Conservation (phyloP, 2,888 invertebrate genomes). For the Leptinotarsa juncta region DNA sequence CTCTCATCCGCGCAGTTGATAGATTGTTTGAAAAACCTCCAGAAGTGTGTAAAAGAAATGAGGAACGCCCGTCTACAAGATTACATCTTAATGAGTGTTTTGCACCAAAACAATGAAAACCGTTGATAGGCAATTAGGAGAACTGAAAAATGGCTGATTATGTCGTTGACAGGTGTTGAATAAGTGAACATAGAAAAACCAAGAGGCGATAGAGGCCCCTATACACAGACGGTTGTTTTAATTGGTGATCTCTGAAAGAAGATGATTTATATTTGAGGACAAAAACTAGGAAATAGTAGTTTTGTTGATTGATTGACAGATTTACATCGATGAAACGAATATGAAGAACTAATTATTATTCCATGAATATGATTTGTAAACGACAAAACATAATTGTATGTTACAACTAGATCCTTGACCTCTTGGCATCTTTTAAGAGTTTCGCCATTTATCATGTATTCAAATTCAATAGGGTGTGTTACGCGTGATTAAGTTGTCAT, state of each 20-base stretch:
- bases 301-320: too few species aligned
- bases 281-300: too few species aligned
- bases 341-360: too few species aligned
- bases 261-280: too few species aligned
- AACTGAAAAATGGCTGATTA: neutral
- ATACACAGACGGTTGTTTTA: neutral
- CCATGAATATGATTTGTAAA: too few species aligned
- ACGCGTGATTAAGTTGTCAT: too few species aligned
- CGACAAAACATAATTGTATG: too few species aligned
- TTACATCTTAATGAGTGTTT: constrained; percentile 11
- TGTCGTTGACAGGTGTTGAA: constrained; percentile 4
- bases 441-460: too few species aligned
- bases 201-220: neutral
- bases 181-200: neutral
- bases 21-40: constrained; percentile 2
- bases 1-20: constrained; percentile 8
- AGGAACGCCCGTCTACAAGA: constrained; percentile 4
- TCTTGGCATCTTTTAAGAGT: too few species aligned
- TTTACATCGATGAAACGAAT: too few species aligned
- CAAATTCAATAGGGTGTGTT: too few species aligned
- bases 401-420: too few species aligned
- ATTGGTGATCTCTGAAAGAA: neutral
- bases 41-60: constrained; percentile 12
- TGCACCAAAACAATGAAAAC: constrained; percentile 12
- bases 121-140: constrained; percentile 4